These are phyloP conservation scores for Mimas tiliae DNA, from an alignment of 2,888 invertebrate species.

Conservation along the genomic window DNA sequence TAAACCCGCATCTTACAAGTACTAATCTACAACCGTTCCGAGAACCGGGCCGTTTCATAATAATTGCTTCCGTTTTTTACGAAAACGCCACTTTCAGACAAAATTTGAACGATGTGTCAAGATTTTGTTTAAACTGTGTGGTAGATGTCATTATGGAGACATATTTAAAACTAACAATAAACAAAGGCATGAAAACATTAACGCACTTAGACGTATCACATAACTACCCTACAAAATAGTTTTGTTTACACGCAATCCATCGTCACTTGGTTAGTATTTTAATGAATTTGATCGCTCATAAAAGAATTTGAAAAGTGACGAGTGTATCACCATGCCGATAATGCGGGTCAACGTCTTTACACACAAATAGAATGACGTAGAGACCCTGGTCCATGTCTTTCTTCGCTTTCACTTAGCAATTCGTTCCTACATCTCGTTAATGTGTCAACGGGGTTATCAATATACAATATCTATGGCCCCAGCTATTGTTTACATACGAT, in stretches of 20 bases:
- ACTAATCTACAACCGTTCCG: conserved; percentile 40
- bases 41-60: conserved; percentile 39
- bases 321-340: conserved; percentile 43
- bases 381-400: conserved; percentile 74
- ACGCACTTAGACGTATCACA: neutral
- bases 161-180: neutral
- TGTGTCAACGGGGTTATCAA: conserved; percentile 78
- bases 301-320: conserved; percentile 29
- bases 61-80: conserved; percentile 38
- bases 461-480: conserved; percentile 59
- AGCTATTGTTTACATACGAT: conserved; percentile 57
- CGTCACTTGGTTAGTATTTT: neutral
- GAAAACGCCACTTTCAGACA: neutral
- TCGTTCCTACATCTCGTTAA: conserved; percentile 74
- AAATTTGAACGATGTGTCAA: neutral
- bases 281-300: conserved; percentile 30
- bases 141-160: neutral
- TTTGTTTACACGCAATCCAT: neutral
- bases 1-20: conserved; percentile 42
- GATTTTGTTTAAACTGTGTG: neutral
- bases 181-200: neutral
- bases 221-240: neutral
- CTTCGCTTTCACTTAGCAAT: conserved; percentile 71
- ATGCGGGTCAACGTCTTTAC: conserved; percentile 76
- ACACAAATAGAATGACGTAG: conserved; percentile 71